phyloP scores from a whole-genome alignment of 2,113 vertebrate species.

The Nesogale talazaci region DNA sequence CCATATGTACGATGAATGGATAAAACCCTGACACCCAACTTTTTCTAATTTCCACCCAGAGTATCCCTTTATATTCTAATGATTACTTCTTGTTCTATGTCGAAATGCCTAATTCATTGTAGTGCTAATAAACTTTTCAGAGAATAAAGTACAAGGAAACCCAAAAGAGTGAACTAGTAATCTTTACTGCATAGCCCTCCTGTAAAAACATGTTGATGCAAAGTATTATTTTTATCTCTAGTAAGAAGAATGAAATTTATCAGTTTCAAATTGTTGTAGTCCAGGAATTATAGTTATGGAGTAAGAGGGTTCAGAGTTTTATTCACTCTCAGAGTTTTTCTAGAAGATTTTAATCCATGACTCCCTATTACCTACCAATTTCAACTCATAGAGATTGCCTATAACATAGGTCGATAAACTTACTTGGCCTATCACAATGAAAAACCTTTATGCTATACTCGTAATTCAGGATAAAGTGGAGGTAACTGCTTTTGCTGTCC shows the following conservation, averaged over 20 bases:
- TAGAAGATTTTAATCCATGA: conserved; percentile 29
- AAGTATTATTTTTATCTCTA: conserved; percentile 54
- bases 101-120: background rate
- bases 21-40: no score
- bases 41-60: background rate
- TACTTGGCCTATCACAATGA: no score
- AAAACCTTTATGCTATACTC: no score
- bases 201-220: conserved; percentile 38
- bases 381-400: background rate
- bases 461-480: no score
- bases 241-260: conserved; percentile 49
- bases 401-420: no score
- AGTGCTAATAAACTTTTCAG: background rate
- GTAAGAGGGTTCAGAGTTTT: background rate
- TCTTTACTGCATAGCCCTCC: background rate
- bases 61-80: background rate
- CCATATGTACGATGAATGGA: no score
- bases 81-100: background rate
- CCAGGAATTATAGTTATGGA: conserved; percentile 27
- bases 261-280: background rate
- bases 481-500: no score
- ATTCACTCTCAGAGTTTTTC: background rate
- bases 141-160: conserved; percentile 26
- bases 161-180: background rate
- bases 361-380: background rate